A percentile compares a stretch with the other conserved stretches of the same genome.
Evolutionary conservation across 2,888 invertebrate genomes (phyloP).

Genomic region (Anoncus sp.): DNA sequence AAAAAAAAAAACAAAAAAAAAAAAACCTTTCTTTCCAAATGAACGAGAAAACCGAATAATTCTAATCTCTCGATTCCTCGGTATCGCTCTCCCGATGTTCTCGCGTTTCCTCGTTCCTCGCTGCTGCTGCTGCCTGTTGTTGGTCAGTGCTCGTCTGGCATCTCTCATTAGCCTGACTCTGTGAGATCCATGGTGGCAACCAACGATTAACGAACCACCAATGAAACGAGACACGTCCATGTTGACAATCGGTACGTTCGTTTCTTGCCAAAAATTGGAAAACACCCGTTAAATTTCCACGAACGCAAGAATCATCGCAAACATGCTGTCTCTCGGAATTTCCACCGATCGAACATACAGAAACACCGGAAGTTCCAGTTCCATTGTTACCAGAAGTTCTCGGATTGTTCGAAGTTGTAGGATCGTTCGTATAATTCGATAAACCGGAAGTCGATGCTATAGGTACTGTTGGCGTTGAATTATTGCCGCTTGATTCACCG

Average conservation of each 20-base stretch:
- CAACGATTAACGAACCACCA: conserved; percentile 89
- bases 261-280: conserved; percentile 77
- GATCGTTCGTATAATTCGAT: conserved; percentile 77
- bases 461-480: conserved; percentile 60
- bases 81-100: not conserved
- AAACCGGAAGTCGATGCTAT: conserved; percentile 72
- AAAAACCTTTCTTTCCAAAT: conserved; percentile 6
- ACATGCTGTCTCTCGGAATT: conserved; percentile 83
- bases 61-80: too few relatives aligned
- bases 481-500: conserved; percentile 55
- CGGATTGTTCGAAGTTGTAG: conserved; percentile 78
- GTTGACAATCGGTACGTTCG: conserved; percentile 78
- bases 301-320: conserved; percentile 83
- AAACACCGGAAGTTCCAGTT: conserved; percentile 59
- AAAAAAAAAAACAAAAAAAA: too few relatives aligned
- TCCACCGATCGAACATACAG: conserved; percentile 56
- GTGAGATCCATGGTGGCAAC: conserved; percentile 87
- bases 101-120: conserved; percentile 78
- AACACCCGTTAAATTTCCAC: conserved; percentile 75
- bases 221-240: conserved; percentile 86
- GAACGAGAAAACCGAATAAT: not conserved
- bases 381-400: too few relatives aligned
- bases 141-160: conserved; percentile 65
- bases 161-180: conserved; percentile 71
- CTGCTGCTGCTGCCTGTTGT: conserved; percentile 70